Percentiles rank a stretch among this genome's conserved stretches.
Conservation (phyloP, 2,888 invertebrate genomes). For the Agrilus biguttatus region DNA sequence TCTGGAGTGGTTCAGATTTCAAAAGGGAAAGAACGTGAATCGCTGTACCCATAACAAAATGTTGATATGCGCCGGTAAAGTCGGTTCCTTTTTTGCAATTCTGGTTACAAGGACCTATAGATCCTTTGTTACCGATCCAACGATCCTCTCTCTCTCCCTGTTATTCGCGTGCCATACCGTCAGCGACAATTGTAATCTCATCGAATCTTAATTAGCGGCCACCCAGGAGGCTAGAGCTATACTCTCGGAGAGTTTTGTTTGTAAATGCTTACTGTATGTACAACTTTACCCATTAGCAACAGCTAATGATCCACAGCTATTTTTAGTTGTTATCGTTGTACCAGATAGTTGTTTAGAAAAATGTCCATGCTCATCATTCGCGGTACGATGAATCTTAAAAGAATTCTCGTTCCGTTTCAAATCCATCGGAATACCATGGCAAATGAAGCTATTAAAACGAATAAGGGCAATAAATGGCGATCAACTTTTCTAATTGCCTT, state of each 20-base stretch:
- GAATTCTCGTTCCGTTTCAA: too few species aligned
- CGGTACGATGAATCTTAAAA: too few species aligned
- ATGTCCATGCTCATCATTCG: too few species aligned
- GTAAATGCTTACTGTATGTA: conserved; percentile 27
- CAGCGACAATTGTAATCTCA: conserved; percentile 35
- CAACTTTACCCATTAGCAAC: conserved; percentile 31
- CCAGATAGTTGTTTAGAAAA: too few species aligned
- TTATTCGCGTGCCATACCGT: conserved; percentile 31
- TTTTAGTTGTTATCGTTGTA: conserved; percentile 17
- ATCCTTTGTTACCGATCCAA: conserved; percentile 26
- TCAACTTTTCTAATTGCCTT: too few species aligned
- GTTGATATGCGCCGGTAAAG: conserved; percentile 26
- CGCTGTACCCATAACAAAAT: conserved; percentile 17
- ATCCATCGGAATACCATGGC: too few species aligned
- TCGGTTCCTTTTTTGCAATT: conserved; percentile 30
- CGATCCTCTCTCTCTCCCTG: too few species aligned
- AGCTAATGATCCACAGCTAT: conserved; percentile 29
- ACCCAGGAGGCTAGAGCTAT: conserved; percentile 31
- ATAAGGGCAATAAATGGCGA: too few species aligned
- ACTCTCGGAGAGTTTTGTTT: conserved; percentile 20
- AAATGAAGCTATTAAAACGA: too few species aligned
- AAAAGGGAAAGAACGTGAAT: conserved; percentile 14
- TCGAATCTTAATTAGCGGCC: conserved; percentile 37
- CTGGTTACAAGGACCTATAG: conserved; percentile 24
- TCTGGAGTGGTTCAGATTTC: conserved; percentile 33